Percentiles rank a stretch among this genome's conserved stretches.
Evolutionary conservation across 2,113 vertebrate genomes (phyloP).

Genomic region (Cepphus grylle): DNA sequence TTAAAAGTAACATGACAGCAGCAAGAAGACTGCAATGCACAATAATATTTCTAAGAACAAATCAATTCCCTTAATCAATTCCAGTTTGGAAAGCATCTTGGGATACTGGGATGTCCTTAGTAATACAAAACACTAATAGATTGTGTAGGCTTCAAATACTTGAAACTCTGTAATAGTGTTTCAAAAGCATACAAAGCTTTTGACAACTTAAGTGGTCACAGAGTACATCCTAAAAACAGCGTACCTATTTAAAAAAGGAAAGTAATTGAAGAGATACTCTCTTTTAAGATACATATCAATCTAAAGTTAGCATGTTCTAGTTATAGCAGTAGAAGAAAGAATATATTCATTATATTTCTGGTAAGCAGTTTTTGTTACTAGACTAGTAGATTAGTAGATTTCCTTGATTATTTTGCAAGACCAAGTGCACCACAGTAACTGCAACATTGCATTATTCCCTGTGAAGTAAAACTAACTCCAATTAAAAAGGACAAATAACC

Average conservation of each 20-base stretch:
- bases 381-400: background rate
- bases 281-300: background rate
- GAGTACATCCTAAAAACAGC: background rate
- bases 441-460: background rate
- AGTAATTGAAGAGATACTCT: background rate
- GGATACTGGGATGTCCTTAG: background rate
- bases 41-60: background rate
- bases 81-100: background rate
- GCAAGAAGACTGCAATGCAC: background rate
- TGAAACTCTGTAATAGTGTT: background rate
- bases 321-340: background rate
- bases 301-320: background rate
- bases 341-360: background rate
- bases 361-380: background rate
- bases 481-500: background rate
- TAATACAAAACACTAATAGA: background rate
- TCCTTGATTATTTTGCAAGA: background rate
- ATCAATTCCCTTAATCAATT: background rate
- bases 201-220: conserved; percentile 15
- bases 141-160: background rate
- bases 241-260: background rate
- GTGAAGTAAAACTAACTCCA: background rate
- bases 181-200: background rate
- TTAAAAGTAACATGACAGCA: background rate
- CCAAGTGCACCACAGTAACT: background rate